Conservation (phyloP, 2,113 vertebrate species). For the Irena cyanogastra region DNA sequence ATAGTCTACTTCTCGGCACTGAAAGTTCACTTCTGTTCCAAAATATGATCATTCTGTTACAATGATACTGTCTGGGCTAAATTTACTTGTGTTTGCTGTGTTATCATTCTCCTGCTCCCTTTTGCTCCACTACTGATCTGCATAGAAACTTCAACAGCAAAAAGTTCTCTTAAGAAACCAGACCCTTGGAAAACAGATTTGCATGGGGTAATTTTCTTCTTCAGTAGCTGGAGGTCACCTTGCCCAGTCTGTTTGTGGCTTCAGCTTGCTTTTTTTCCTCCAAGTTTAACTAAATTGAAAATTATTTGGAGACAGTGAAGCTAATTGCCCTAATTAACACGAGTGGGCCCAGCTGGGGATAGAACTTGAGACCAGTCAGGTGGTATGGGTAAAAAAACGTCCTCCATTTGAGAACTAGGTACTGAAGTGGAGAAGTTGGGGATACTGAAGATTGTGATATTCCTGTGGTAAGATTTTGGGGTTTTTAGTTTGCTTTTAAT, state of each 20-base stretch:
- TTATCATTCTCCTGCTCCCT: not conserved
- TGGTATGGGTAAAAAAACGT: not conserved
- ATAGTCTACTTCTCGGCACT: not conserved
- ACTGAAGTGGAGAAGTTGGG: not conserved
- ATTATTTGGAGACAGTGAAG: not conserved
- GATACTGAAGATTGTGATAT: accelerated
- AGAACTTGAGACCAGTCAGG: not conserved
- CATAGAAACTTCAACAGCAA: not conserved
- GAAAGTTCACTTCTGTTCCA: not conserved
- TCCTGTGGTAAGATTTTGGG: not conserved
- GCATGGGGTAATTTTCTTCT: not conserved
- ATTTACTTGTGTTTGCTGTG: not conserved
- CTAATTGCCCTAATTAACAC: not conserved
- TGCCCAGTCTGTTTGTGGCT: not conserved
- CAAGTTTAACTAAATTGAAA: not conserved
- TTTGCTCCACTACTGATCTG: not conserved
- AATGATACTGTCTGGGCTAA: not conserved
- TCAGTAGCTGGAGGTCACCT: not conserved
- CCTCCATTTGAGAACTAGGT: not conserved
- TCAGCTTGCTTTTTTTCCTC: not conserved
- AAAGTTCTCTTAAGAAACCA: not conserved
- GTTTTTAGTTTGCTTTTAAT: not conserved
- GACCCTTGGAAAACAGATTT: not conserved
- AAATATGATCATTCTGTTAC: not conserved
- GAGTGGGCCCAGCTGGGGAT: not conserved